Evolutionary conservation across 2,888 invertebrate genomes (phyloP).

Genomic region (Chloroclystis v-ata): DNA sequence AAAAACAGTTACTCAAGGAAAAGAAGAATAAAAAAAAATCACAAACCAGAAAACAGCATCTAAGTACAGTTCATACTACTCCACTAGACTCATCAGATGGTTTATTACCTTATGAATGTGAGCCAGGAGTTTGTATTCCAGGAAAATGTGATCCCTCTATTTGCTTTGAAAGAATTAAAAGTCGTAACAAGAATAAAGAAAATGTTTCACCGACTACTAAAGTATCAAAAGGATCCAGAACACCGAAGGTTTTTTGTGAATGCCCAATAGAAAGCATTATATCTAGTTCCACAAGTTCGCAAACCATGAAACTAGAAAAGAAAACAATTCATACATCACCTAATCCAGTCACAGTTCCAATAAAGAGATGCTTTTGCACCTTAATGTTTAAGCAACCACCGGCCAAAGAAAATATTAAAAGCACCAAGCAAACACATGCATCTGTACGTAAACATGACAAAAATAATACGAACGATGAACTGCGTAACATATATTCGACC

Average conservation of each 20-base stretch:
- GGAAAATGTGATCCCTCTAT: slow-evolving; percentile 38
- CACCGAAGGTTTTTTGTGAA: not conserved
- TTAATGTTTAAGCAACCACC: slow-evolving; percentile 8
- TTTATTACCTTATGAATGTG: slow-evolving; percentile 37
- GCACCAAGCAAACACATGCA: slow-evolving; percentile 2
- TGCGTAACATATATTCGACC: too few species aligned
- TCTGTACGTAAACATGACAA: not conserved
- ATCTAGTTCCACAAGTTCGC: not conserved
- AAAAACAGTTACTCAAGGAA: not conserved
- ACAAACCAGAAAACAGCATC: not conserved
- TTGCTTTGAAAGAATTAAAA: slow-evolving; percentile 35
- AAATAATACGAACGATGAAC: too few species aligned
- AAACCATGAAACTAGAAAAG: not conserved
- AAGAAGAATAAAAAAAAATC: not conserved
- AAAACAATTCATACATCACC: not conserved
- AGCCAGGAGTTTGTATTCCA: slow-evolving; percentile 39
- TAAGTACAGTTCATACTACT: not conserved
- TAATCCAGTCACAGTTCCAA: not conserved
- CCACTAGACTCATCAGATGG: not conserved
- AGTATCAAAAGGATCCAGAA: not conserved
- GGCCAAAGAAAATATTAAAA: not conserved
- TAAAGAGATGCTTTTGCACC: slow-evolving; percentile 18
- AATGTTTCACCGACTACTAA: too few species aligned
- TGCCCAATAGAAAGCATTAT: not conserved
- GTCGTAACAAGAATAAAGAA: not conserved